phyloP scores from a whole-genome alignment of 2,797 vertebrate species.

The Schizopygopsis pylzovi region DNA sequence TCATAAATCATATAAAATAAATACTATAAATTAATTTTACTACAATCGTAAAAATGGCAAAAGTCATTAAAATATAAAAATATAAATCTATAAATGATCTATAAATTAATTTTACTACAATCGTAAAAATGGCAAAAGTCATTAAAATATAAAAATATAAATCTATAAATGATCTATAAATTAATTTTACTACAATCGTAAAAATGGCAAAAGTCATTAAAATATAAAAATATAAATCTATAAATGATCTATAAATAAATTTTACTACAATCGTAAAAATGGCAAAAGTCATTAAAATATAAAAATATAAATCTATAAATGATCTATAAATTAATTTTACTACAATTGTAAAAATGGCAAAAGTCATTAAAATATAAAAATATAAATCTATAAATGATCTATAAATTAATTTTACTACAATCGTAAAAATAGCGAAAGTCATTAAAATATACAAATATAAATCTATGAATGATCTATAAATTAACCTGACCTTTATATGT shows the following conservation, averaged over 20 bases:
- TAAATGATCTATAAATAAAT: neutral
- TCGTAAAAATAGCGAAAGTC: neutral
- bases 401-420: neutral
- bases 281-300: neutral
- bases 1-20: no score
- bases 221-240: neutral
- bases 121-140: no score
- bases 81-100: no score
- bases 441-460: neutral
- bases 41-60: no score
- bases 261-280: neutral
- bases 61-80: no score
- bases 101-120: no score
- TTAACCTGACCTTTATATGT: neutral
- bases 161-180: no score
- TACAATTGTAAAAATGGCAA: neutral
- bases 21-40: no score
- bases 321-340: neutral
- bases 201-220: neutral
- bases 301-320: neutral
- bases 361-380: neutral
- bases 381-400: neutral
- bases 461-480: neutral
- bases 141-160: no score
- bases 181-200: neutral